Percentiles rank a stretch among this genome's conserved stretches.
phyloP scores from a whole-genome alignment of 2,888 invertebrate species.

The Syritta pipiens region DNA sequence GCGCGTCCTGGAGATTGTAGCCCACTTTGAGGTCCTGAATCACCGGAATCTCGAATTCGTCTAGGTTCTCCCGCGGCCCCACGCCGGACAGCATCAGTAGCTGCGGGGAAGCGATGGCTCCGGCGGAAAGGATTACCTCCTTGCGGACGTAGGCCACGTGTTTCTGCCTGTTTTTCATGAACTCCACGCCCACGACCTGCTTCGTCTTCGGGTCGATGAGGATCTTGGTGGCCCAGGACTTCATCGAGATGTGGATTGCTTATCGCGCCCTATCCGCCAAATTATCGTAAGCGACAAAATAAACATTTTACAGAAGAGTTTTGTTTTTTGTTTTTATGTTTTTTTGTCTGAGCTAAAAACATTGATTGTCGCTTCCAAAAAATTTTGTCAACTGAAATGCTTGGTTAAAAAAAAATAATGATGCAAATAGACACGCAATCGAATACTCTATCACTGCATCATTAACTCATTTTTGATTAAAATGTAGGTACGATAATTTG shows the following conservation, averaged over 20 bases:
- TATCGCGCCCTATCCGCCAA: no score
- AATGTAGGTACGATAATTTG: no score
- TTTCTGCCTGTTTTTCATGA: conserved; percentile 82
- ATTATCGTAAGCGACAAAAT: no score
- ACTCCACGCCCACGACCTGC: conserved; percentile 85
- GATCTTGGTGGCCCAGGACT: conserved; percentile 85
- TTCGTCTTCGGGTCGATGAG: conserved; percentile 83
- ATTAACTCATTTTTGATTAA: no score
- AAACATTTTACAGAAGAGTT: no score
- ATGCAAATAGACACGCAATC: no score
- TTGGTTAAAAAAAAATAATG: no score
- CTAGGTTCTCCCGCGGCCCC: conserved; percentile 84
- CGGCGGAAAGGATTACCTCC: conserved; percentile 90
- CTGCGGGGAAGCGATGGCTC: conserved; percentile 91
- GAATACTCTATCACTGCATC: no score
- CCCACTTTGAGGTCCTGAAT: conserved; percentile 87
- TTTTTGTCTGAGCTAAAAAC: no score
- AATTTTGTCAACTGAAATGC: no score
- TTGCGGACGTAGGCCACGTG: conserved; percentile 82
- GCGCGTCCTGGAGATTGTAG: conserved; percentile 89
- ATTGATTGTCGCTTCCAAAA: no score
- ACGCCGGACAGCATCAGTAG: conserved; percentile 92
- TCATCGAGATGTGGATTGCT: conserved; percentile 86
- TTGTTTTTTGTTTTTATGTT: no score
- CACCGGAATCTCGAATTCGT: conserved; percentile 82